Evolutionary conservation across 53 echinoderm and acorn worm species (phyloP).

Genomic region (Mesocentrotus franciscanus): DNA sequence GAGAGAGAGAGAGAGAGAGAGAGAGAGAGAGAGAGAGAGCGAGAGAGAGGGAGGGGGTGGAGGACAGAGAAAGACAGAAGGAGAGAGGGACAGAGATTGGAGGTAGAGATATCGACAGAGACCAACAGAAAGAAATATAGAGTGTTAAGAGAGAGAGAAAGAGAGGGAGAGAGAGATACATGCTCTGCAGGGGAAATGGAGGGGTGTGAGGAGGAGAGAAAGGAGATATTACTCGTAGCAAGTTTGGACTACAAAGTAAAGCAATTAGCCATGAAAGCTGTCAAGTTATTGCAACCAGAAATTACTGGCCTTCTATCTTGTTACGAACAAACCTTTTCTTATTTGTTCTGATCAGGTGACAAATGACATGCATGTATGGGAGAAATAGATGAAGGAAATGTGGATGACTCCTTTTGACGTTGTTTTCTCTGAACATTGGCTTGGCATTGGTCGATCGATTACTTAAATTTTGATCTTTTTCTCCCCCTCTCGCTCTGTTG

Average conservation of each 20-base stretch:
- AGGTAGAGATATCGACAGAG: background rate
- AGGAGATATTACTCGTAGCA: background rate
- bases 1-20: background rate
- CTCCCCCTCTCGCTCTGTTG: background rate
- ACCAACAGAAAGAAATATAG: background rate
- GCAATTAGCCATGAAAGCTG: conserved; percentile 39
- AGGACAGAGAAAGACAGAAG: background rate
- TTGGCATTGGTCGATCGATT: background rate
- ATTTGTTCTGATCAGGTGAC: background rate
- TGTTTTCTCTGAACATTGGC: background rate
- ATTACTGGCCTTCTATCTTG: background rate
- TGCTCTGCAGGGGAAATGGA: background rate
- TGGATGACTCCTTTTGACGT: background rate
- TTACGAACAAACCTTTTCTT: background rate
- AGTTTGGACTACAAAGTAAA: background rate
- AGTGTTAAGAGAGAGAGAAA: background rate
- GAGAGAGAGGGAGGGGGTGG: background rate
- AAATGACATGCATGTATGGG: background rate
- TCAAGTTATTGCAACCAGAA: background rate
- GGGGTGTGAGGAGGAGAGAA: background rate
- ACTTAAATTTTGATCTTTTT: background rate
- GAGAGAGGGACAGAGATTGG: background rate
- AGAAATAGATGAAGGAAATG: background rate
- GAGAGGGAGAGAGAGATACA: background rate
- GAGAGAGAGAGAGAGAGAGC: background rate